Evolutionary conservation across 2,888 invertebrate species (phyloP), one percentile per base, ranked within the genome.

Genomic region (Prosapia bicincta): DNA sequence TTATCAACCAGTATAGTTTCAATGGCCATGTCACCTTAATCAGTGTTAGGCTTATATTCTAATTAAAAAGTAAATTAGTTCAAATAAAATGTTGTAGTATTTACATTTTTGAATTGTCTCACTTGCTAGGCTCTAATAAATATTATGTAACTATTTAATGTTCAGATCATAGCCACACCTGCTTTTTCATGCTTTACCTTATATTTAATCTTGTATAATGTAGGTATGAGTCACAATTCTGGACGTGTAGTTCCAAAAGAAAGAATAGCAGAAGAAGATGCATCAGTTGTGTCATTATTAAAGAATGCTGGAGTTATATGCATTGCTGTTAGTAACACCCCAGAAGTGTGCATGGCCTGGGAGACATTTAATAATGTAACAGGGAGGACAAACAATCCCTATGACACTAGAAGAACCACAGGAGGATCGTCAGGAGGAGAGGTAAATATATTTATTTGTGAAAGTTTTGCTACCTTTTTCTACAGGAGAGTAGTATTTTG

Each of bases 381-480:
- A 38, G 97, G 97, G 0, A 86, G 90, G 43, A 93, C 95, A 0
- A 88, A 88, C 79, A 98, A 98, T 86, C 96, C 98, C 0, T 95
- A 96, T 83, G 90, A 95, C 82, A 87, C 90, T 0, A 88, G 87
- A 0, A 87, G 91, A 80, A 94, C 90, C 0, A 87, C 92, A 0
- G 97, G 97, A 0, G 97, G 97, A 2, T 97, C 96, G 30, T 96
- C 96, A 0, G 97, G 97, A 32, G 94, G 94, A 15, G 95, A 95
- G 88, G 94, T 93, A 82, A 91, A 91, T 79, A 25, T 2, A 30
- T 30, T 30, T 30, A 30, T n/a, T 38, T 13, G 38, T 38, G 13
- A 13, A 38, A 38, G 10, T 38, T 13, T 13, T 38, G 38, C 10
- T 13, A 38, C 10, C 38, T 38, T 13, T 38, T 38, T 38, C 13